A percentile compares a stretch with the other conserved stretches of the same genome.
Evolutionary conservation across 2,797 vertebrate species (phyloP).

Genomic region (Mormyrops attenuatus): DNA sequence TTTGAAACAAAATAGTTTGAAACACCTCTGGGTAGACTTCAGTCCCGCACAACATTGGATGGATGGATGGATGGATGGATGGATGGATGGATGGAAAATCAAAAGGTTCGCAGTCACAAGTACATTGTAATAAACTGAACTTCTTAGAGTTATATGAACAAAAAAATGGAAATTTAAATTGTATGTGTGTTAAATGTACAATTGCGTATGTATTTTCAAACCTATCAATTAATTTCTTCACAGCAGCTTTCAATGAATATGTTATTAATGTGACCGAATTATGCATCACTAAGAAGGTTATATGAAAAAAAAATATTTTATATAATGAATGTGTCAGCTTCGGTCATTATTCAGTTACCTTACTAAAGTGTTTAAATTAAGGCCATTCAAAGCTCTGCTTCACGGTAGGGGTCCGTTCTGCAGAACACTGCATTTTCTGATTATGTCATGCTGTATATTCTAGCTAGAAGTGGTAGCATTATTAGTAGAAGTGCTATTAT

Average conservation of each 20-base stretch:
- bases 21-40: background rate
- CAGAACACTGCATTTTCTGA: background rate
- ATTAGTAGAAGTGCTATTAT: background rate
- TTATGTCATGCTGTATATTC: background rate
- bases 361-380: background rate
- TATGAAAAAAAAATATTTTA: background rate
- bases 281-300: background rate
- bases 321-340: background rate
- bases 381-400: background rate
- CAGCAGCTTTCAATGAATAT: background rate
- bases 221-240: background rate
- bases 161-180: background rate
- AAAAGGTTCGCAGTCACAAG: background rate
- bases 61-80: background rate
- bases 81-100: background rate
- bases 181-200: background rate
- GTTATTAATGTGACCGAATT: conserved; percentile 3
- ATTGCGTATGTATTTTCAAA: background rate
- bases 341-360: background rate
- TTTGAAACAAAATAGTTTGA: background rate
- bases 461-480: background rate
- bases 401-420: background rate
- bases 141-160: background rate
- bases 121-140: background rate
- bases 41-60: background rate